phyloP scores from a whole-genome alignment of 2,113 vertebrate species.

The Nymphicus hollandicus region DNA sequence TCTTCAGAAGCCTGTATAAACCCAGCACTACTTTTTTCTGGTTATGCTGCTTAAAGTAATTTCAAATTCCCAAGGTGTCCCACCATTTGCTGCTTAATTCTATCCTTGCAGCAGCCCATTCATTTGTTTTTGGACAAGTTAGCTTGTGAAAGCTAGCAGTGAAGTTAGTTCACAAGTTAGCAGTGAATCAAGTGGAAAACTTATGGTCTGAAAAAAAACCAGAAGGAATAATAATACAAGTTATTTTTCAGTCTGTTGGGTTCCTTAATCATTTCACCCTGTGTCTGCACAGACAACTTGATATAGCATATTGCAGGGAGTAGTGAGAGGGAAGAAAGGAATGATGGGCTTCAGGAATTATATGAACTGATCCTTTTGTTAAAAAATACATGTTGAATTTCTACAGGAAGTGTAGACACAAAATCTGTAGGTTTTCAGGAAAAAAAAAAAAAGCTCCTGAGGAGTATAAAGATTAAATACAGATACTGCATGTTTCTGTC shows the following conservation, averaged over 20 bases:
- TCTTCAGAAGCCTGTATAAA: background rate
- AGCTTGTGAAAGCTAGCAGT: too few species aligned
- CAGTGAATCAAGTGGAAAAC: background rate
- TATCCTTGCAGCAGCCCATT: background rate
- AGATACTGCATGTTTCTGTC: background rate
- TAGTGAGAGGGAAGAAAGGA: background rate
- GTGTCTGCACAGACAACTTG: background rate
- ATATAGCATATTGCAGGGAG: background rate
- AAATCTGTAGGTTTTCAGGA: background rate
- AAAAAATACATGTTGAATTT: background rate
- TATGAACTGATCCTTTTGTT: background rate
- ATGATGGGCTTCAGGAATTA: background rate
- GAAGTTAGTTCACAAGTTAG: too few species aligned
- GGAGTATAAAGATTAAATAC: background rate
- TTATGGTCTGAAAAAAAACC: accelerated
- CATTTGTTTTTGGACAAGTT: background rate
- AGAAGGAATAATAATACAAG: background rate
- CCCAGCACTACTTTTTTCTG: background rate
- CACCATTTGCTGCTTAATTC: background rate
- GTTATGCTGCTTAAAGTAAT: background rate
- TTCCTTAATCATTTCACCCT: background rate
- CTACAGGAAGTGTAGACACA: background rate
- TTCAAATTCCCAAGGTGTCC: background rate
- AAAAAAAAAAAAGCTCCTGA: background rate
- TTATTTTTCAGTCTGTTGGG: background rate